Percentiles rank a stretch among this genome's conserved stretches.
These are phyloP conservation scores for Paelopatides confundens DNA, from an alignment of 53 echinoderm and acorn worm species.

Conservation along the genomic window DNA sequence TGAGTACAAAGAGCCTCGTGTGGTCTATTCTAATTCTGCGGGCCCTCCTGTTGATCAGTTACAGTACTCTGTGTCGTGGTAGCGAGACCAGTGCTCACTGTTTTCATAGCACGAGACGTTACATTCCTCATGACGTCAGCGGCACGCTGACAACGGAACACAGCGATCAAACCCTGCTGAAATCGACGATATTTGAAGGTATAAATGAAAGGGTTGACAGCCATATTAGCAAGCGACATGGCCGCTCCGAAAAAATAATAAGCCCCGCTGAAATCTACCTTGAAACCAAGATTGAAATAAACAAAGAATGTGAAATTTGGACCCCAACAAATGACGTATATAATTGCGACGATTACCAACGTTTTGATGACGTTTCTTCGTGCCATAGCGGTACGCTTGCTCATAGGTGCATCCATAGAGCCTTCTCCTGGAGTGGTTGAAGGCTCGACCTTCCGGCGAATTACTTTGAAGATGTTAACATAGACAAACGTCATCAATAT, in stretches of 20 bases:
- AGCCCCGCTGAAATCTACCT: slow-evolving; percentile 51
- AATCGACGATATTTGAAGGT: slow-evolving; percentile 63
- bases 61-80: too few species aligned
- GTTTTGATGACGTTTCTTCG: slow-evolving; percentile 63
- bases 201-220: slow-evolving; percentile 65
- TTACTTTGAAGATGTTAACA: slow-evolving; percentile 59
- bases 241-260: slow-evolving; percentile 41
- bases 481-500: slow-evolving; percentile 63
- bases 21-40: too few species aligned
- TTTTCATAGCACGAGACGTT: not conserved
- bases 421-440: not conserved
- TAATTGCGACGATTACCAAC: slow-evolving; percentile 42
- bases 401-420: not conserved
- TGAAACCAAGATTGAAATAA: slow-evolving; percentile 49
- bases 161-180: slow-evolving; percentile 8
- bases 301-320: slow-evolving; percentile 50
- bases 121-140: not conserved
- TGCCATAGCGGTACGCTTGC: slow-evolving; percentile 7
- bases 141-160: slow-evolving; percentile 2
- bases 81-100: not conserved
- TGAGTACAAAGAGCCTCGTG: too few species aligned
- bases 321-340: slow-evolving; percentile 61
- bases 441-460: slow-evolving; percentile 33
- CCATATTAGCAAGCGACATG: slow-evolving; percentile 52
- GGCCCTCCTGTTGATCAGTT: too few species aligned